Evolutionary conservation across 2,113 vertebrate species (phyloP).

Genomic region (Cheilinus undulatus): DNA sequence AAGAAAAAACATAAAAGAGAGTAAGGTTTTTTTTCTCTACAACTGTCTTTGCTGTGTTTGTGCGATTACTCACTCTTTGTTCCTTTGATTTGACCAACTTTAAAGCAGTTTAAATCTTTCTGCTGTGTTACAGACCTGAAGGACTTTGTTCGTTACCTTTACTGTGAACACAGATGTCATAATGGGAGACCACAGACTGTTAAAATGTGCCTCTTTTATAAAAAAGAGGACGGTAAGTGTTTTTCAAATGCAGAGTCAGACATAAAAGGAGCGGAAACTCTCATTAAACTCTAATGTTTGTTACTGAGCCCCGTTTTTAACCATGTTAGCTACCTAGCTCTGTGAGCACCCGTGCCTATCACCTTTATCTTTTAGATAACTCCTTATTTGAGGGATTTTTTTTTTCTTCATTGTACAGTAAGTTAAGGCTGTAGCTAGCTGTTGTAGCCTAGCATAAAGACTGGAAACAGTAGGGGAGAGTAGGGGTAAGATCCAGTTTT

Average conservation of each 20-base stretch:
- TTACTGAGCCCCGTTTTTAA: neutral
- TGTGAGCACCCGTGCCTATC: no score
- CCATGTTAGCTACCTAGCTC: no score
- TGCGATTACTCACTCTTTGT: neutral
- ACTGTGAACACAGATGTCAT: conserved; percentile 70
- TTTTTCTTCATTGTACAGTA: no score
- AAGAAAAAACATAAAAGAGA: neutral
- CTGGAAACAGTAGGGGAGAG: no score
- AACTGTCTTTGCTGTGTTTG: neutral
- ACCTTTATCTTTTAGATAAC: no score
- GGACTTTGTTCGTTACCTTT: conserved; percentile 77
- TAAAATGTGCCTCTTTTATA: conserved; percentile 75
- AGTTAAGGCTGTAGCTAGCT: no score
- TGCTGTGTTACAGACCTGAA: conserved; percentile 69
- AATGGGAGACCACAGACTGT: conserved; percentile 35
- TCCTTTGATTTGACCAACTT: neutral
- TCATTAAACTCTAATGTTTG: neutral
- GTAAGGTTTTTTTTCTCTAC: conserved; percentile 41
- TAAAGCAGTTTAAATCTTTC: neutral
- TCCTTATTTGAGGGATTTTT: no score
- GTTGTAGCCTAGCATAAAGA: no score
- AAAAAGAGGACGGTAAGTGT: conserved; percentile 75
- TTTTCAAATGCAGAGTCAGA: neutral
- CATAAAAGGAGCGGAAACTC: no score
- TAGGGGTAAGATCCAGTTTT: no score